Evolutionary conservation across 2,797 vertebrate species (phyloP).

Genomic region (Danio aesculapii): DNA sequence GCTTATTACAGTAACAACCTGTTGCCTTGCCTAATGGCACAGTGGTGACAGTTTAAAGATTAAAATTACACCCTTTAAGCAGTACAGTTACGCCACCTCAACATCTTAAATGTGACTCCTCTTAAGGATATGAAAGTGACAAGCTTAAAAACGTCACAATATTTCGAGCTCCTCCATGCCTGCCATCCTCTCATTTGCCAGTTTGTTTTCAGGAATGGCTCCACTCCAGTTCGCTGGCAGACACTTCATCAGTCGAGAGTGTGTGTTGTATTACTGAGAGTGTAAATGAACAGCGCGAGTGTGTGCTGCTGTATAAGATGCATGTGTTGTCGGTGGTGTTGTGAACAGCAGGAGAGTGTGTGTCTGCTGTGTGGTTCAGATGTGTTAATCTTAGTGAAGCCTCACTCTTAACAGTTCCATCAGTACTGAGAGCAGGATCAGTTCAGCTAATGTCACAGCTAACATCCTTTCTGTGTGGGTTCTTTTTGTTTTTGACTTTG

Average conservation of each 20-base stretch:
- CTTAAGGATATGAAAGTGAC: neutral
- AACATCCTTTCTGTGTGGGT: conserved; percentile 1
- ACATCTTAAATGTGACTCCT: neutral
- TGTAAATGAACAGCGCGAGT: conserved; percentile 6
- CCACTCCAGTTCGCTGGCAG: neutral
- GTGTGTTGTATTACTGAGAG: conserved; percentile 7
- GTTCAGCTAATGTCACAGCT: conserved; percentile 5
- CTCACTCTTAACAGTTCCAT: conserved; percentile 39
- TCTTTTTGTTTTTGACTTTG: neutral
- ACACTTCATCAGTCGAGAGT: conserved; percentile 1
- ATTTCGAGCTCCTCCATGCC: neutral
- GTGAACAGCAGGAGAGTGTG: neutral
- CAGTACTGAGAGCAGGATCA: conserved; percentile 27
- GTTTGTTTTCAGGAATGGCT: conserved; percentile 14
- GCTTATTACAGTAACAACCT: neutral
- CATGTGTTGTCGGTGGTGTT: conserved; percentile 11
- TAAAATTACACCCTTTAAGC: neutral
- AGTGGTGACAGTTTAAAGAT: neutral
- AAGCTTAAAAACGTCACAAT: neutral
- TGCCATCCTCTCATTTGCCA: neutral
- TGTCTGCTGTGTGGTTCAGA: conserved; percentile 20
- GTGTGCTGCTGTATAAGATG: conserved; percentile 7
- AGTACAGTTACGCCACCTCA: neutral
- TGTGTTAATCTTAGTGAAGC: conserved; percentile 28
- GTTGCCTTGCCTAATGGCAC: neutral